These are phyloP conservation scores for Trichopria drosophilae DNA, from an alignment of 2,888 invertebrate species.

Conservation along the genomic window DNA sequence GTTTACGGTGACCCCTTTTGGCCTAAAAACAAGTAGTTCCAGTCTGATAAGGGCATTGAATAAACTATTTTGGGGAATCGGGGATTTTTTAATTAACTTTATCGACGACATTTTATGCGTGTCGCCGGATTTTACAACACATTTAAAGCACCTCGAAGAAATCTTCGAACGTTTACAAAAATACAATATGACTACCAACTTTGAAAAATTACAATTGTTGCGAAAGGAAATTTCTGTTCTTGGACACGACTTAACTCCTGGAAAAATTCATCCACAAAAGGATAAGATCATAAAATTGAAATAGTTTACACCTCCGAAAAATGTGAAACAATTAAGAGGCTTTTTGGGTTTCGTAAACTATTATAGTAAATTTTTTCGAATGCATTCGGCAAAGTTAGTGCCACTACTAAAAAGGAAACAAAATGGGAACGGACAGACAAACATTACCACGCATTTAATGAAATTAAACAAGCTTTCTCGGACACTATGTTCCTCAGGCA, in stretches of 20 bases:
- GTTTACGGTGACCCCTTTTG: too few relatives aligned
- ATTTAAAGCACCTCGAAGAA: too few relatives aligned
- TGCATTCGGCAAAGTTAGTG: slow-evolving; percentile 22
- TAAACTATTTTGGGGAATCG: too few relatives aligned
- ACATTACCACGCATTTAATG: slow-evolving; percentile 5
- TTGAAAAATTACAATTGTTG: too few relatives aligned
- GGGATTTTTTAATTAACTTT: slow-evolving; percentile 3
- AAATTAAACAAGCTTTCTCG: slow-evolving; percentile 5
- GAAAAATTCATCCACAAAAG: not conserved
- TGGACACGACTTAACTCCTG: not conserved
- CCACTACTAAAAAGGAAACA: slow-evolving; percentile 1
- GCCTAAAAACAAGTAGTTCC: too few relatives aligned
- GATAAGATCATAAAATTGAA: slow-evolving; percentile 29
- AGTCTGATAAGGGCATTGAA: too few relatives aligned
- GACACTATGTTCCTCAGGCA: not conserved
- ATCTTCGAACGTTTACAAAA: too few relatives aligned
- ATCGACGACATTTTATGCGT: too few relatives aligned
- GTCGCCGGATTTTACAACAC: too few relatives aligned
- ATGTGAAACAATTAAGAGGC: slow-evolving; percentile 29
- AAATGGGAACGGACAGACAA: slow-evolving; percentile 2
- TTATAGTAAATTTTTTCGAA: slow-evolving; percentile 27
- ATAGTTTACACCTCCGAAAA: slow-evolving; percentile 31
- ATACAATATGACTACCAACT: too few relatives aligned
- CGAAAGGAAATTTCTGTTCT: not conserved
- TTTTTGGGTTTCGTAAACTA: slow-evolving; percentile 35